Base-by-base conservation (phyloP, 2,113 vertebrate species). In the Carassius auratus region DNA sequence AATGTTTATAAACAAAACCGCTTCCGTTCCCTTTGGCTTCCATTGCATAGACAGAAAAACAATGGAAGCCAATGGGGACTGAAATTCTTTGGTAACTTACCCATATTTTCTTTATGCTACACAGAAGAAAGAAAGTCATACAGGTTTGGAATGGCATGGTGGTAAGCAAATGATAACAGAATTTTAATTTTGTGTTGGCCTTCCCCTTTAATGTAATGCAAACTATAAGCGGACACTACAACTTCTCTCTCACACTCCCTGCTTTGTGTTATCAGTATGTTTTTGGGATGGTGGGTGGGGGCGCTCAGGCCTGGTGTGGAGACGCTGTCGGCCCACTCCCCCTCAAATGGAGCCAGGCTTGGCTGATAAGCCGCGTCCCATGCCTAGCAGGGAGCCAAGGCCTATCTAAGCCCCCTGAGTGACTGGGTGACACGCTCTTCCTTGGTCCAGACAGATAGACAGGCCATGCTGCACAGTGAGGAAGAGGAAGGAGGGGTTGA, bases 301-400 rank as follows among this genome's bases (percentile, higher is more conserved):
- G 91, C 92, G 93, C 93, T 93, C 92, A 45, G 93, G 96, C 94
- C 95, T 95, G 94, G 81, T 92, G 90, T 94, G 93, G 96, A 96
- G 95, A 95, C 96, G 93, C 93, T 91, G 93, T 85, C 6, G 0
- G 84, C 89, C 78, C 73, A 85, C 93, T 93, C 93, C 87, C 83
- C 92, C 89, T 92, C 95, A 57, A 69, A 71, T 82, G 96, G 95
- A 96, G 96, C 95, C 96, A 94, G 90, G 91, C 93, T 88, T 91
- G 92, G 92, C 93, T 95, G 97, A 98, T 98, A 97, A 97, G 95
- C 92, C 84, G 85, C 19, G 82, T 92, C 91, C 93, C 90, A 94
- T 93, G 94, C 95, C 92, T 93, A 91, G 92, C 91, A 93, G 92
- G 94, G 94, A 96, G 94, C 93, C 95, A 94, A 30, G 92, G 93